Evolutionary conservation across 2,797 vertebrate species (phyloP).

Genomic region (Rhyacichthys aspro): DNA sequence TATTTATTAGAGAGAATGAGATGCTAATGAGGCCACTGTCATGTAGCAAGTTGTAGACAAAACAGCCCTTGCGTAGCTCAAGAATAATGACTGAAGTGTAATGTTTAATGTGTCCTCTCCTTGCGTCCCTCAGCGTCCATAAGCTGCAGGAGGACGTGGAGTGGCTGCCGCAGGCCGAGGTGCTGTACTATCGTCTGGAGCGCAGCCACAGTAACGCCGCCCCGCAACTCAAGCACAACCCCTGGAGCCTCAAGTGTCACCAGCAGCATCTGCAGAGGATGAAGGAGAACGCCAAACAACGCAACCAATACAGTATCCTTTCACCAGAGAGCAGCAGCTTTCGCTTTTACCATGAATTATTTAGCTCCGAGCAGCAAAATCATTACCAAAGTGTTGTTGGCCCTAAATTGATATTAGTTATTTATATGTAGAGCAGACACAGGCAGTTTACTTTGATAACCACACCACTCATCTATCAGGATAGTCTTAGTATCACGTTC

Average conservation of each 20-base stretch:
- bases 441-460: background rate
- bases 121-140: conserved; percentile 83
- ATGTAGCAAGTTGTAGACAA: no score
- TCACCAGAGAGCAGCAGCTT: conserved; percentile 57
- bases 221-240: conserved; percentile 96
- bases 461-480: conserved; percentile 1
- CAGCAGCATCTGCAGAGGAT: conserved; percentile 96
- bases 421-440: background rate
- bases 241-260: conserved; percentile 98
- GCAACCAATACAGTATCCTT: conserved; percentile 99
- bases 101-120: no score
- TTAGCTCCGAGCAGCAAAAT: background rate
- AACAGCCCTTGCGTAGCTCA: no score
- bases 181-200: conserved; percentile 92
- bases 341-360: conserved; percentile 5
- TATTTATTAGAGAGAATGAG: no score
- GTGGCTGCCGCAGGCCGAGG: conserved; percentile 90
- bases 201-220: conserved; percentile 85
- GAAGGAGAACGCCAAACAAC: conserved; percentile 98
- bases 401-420: background rate
- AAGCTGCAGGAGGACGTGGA: conserved; percentile 84
- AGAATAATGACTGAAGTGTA: no score
- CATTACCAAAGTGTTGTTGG: background rate
- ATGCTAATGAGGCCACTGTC: no score
- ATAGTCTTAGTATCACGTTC: conserved; percentile 22